Base-by-base conservation (phyloP, 2,888 invertebrate species). In the Euspilapteryx auroguttella region DNA sequence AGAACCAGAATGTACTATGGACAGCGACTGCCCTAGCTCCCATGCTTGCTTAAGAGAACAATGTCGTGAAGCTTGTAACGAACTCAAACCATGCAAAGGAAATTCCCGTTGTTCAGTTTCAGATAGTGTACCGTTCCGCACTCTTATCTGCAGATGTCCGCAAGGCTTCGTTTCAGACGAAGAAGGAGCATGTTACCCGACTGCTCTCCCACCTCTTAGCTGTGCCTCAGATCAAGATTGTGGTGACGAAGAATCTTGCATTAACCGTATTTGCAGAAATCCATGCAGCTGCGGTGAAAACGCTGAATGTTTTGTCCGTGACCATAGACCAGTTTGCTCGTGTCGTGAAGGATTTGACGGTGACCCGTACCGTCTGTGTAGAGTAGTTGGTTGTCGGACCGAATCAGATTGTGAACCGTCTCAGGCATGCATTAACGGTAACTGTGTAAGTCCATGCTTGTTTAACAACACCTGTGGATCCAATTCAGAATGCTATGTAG, bases 261-360 rank as follows among this genome's bases (percentile, higher is more conserved):
- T 93, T 23, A 91, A 93, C 47, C 79, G 92, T 44, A 82, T 89
- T 40, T 94, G 94, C 48, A 80, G 89, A 40, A 87, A 89, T 44
- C 92, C 93, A 9, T 94, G 94, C 55, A 87, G 87, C 47, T 94
- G 94, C 51, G 94, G 94, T 28, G 80, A 81, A 21, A 87, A 93
- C 45, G 87, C 92, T 21, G 82, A 86, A 40, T 94, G 94, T 47
- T 80, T 82, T 37, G 84, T 94, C 4, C 82, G 83, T 35, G 85
- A 90, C 43, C 94, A 94, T 51, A 82, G 91, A 34, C 92, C 93
- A 2, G 83, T 89, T 21, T 94, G 94, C 55, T 87, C 89, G 3
- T 94, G 94, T 52, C 79, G 82, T 42, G 81, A 86, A 44, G 92
- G 91, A 17, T 90, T 79, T 49, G 89, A 90, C 49, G 94, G 94